These are phyloP conservation scores for Cecropterus lyciades DNA, from an alignment of 1,140 invertebrate genomes.

Conservation along the genomic window DNA sequence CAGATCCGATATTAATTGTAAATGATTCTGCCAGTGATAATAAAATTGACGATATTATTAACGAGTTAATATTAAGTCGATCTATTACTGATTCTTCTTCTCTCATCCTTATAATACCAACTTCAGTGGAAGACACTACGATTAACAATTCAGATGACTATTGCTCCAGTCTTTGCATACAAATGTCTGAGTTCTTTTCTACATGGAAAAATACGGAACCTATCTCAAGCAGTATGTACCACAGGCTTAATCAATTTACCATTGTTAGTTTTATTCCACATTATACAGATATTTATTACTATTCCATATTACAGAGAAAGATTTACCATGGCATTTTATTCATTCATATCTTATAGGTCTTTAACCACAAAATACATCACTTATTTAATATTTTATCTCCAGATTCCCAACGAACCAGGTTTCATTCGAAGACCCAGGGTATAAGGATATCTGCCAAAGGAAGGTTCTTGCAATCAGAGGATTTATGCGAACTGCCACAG, in stretches of 20 bases:
- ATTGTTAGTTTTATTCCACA: too few relatives aligned
- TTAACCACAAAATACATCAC: too few relatives aligned
- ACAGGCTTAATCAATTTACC: too few relatives aligned
- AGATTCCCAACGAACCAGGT: conserved; percentile 13
- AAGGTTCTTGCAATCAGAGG: not conserved
- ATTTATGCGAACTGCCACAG: too few relatives aligned
- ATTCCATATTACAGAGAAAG: too few relatives aligned
- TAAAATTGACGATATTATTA: conserved; percentile 34
- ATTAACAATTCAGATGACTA: conserved; percentile 2
- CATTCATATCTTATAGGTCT: too few relatives aligned
- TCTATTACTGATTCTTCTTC: conserved; percentile 39
- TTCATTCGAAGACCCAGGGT: not conserved
- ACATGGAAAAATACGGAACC: conserved; percentile 31
- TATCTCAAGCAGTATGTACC: conserved; percentile 37
- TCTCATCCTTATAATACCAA: conserved; percentile 46
- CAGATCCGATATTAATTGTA: conserved; percentile 31
- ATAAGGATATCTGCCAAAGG: conserved; percentile 39
- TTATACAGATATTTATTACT: too few relatives aligned
- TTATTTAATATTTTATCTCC: conserved; percentile 6
- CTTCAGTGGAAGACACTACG: conserved; percentile 34
- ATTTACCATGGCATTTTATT: too few relatives aligned
- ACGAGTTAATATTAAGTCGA: conserved; percentile 36
- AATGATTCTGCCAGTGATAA: conserved; percentile 36
- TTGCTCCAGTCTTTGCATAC: conserved; percentile 49
- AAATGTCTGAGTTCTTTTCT: conserved; percentile 42